Conservation (phyloP, 2,797 vertebrate species). For the Cryptoprocta ferox region DNA sequence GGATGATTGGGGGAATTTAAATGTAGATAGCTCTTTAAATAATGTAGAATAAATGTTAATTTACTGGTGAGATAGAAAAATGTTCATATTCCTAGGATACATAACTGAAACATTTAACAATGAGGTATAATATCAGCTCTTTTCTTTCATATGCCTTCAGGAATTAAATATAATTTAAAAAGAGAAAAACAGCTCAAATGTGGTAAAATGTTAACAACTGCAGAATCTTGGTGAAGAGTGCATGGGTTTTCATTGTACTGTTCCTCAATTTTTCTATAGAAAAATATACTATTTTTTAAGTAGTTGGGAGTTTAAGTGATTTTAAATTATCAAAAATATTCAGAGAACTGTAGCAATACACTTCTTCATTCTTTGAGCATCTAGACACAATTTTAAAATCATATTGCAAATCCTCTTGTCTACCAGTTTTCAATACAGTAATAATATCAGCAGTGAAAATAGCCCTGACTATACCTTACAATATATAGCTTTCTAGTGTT, state of each 20-base stretch:
- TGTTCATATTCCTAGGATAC: background rate
- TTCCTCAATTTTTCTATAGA: constrained; percentile 40
- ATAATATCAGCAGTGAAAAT: background rate
- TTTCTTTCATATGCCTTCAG: background rate
- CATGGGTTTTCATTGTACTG: background rate
- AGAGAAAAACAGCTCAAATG: background rate
- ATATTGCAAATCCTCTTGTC: background rate
- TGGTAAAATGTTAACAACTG: background rate
- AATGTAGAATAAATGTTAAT: background rate
- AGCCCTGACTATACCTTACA: background rate
- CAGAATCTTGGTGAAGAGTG: background rate
- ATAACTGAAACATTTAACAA: background rate
- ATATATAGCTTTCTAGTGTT: background rate
- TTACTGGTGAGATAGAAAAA: background rate
- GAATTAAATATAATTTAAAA: constrained; percentile 1
- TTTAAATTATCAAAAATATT: background rate
- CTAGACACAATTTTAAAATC: background rate
- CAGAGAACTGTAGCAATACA: background rate
- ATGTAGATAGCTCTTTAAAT: background rate
- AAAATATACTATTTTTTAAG: background rate
- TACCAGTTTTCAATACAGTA: background rate
- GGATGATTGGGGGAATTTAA: background rate
- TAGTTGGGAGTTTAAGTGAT: background rate
- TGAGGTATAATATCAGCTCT: background rate
- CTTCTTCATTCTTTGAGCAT: background rate